Evolutionary conservation across 2,113 vertebrate genomes (phyloP), one percentile per base, ranked within the genome.

Genomic region (Pseudorhombus dupliciocellatus): DNA sequence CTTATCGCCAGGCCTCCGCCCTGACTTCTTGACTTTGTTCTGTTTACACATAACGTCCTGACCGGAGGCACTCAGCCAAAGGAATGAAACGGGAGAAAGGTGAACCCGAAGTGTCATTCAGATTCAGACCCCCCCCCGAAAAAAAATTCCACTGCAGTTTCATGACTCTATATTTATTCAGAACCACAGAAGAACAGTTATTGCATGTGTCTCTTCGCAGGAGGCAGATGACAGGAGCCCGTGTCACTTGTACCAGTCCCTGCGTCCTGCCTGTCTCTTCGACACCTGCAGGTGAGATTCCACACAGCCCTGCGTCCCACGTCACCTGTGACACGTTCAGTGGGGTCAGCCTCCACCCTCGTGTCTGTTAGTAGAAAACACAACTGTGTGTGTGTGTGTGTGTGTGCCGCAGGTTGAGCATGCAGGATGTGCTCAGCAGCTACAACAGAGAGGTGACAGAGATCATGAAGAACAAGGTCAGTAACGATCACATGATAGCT

Each of bases 381-480:
- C 15, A 9, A 26, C 12, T 9, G 4, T 66, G 1, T 52, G 9
- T 50, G 48, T 21, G 28, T 25, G 20, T 2, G 30, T 63, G 37
- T 71, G 5, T 64, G 14, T 79, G 73, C 28, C 9, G 30, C 79
- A 94, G 93, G 60, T 30, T 74, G 25, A 83, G 59, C 55, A 86
- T 93, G 63, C 81, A 88, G 44, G 55, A 81, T 2, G 34, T 89
- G 28, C 84, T 93, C 46, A 28, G 5, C 0, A 62, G 26, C 54
- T 94, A 90, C 86, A 86, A 50, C 74, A 84, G 44, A 61, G 87
- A 81, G 55, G 75, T 83, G 10, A 54, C 44, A 14, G 34, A 78
- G n/a, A 67, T 93, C 4, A 24, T 89, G 74, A 88, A 11, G n/a
- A 84, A 2, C 37, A 56, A 84, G 85, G 93, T 93, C 14, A 70